These are phyloP conservation scores for Hemicrepidius hirtus DNA, from an alignment of 2,888 invertebrate genomes.

Conservation along the genomic window DNA sequence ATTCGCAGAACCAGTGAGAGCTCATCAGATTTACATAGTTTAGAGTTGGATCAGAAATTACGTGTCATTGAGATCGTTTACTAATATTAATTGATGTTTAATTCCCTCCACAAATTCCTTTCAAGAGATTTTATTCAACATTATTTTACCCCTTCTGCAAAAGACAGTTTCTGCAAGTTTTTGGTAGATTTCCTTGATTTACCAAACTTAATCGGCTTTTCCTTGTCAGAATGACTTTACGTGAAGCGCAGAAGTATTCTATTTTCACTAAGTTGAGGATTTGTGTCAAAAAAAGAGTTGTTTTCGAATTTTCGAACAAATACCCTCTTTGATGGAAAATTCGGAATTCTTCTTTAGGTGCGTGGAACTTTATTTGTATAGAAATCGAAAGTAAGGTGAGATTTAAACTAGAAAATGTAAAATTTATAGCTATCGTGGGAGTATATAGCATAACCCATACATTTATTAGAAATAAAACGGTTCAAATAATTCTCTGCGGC, in stretches of 20 bases:
- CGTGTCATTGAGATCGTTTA: slow-evolving; percentile 32
- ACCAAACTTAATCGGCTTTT: slow-evolving; percentile 9
- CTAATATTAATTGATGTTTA: slow-evolving; percentile 32
- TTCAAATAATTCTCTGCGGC: slow-evolving; percentile 47
- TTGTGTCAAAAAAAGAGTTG: too few species aligned
- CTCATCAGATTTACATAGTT: slow-evolving; percentile 41
- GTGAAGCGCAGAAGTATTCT: slow-evolving; percentile 3
- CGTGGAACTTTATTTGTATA: background rate
- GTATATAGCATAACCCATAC: slow-evolving; percentile 5
- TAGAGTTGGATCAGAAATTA: slow-evolving; percentile 38
- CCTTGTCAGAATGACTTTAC: slow-evolving; percentile 1
- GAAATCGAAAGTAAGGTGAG: slow-evolving; percentile 3
- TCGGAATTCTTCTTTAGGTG: background rate
- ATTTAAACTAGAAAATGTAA: slow-evolving; percentile 7
- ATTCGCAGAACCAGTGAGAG: background rate
- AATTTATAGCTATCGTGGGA: slow-evolving; percentile 5
- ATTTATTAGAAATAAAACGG: slow-evolving; percentile 43
- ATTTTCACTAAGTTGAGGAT: background rate
- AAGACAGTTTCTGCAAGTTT: background rate
- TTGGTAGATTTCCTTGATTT: background rate
- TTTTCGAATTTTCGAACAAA: too few species aligned
- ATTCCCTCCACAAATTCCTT: slow-evolving; percentile 3
- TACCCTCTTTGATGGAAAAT: background rate
- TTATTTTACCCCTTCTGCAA: background rate
- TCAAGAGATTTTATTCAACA: background rate